Percentiles rank a stretch among this genome's conserved stretches.
phyloP scores from a whole-genome alignment of 2,113 vertebrate genomes.

The Elephas maximus region DNA sequence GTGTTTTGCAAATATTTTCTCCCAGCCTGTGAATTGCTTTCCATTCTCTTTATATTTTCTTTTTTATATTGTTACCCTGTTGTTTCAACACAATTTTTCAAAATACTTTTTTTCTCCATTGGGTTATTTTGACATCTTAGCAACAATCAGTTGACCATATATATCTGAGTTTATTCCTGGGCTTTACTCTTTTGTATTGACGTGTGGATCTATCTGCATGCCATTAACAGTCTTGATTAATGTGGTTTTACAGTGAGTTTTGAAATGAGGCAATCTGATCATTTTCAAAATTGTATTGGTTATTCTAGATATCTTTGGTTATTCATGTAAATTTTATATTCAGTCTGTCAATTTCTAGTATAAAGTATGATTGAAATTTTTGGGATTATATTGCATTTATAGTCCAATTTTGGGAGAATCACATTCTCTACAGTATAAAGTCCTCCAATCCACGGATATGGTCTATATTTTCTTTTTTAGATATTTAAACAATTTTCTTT shows the following conservation, averaged over 20 bases:
- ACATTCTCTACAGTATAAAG: background rate
- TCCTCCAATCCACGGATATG: background rate
- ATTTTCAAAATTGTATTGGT: too few species aligned
- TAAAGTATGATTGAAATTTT: background rate
- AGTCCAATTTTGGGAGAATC: background rate
- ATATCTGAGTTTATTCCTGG: background rate
- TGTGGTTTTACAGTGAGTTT: background rate
- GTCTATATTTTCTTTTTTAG: background rate
- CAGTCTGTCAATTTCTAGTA: background rate
- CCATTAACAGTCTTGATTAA: background rate
- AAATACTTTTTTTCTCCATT: background rate
- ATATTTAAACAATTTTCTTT: too few species aligned
- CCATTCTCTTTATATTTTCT: background rate
- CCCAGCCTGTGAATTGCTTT: background rate
- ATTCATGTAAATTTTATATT: background rate
- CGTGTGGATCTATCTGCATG: background rate
- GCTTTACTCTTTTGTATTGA: background rate
- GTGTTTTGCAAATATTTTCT: background rate
- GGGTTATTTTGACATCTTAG: background rate
- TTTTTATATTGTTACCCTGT: background rate
- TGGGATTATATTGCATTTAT: background rate
- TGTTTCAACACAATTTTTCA: background rate
- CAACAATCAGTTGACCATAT: background rate
- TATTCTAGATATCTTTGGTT: background rate
- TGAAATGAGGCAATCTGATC: background rate